These are phyloP conservation scores for Cosmia pyralina DNA, from an alignment of 2,888 invertebrate genomes.

Conservation along the genomic window DNA sequence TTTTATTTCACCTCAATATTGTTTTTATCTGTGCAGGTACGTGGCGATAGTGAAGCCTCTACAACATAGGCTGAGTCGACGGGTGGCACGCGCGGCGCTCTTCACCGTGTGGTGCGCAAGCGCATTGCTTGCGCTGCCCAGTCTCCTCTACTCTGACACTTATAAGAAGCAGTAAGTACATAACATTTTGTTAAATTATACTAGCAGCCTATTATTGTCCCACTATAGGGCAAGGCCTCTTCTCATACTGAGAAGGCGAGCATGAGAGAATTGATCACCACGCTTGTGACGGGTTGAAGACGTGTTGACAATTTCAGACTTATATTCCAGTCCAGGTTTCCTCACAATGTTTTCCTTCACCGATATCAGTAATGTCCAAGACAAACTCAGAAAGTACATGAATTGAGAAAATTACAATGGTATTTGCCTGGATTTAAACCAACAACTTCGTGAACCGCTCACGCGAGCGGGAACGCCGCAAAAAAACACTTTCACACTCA, in stretches of 20 bases:
- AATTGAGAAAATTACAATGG: not conserved
- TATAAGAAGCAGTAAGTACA: slow-evolving; percentile 92
- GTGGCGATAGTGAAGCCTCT: slow-evolving; percentile 97
- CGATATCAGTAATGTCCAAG: too few relatives aligned
- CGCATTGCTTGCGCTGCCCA: slow-evolving; percentile 93
- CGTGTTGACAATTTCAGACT: not conserved
- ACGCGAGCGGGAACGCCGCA: too few relatives aligned
- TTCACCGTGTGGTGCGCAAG: slow-evolving; percentile 95
- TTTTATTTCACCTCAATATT: not conserved
- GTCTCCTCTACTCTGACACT: slow-evolving; percentile 94
- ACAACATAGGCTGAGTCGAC: slow-evolving; percentile 94
- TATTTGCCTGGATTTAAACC: not conserved
- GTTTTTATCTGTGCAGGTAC: slow-evolving; percentile 90
- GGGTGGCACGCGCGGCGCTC: slow-evolving; percentile 93
- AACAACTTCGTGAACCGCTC: too few relatives aligned
- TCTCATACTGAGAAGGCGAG: not conserved
- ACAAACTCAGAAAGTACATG: not conserved
- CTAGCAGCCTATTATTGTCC: not conserved
- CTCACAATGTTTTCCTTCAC: too few relatives aligned
- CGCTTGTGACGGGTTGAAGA: not conserved
- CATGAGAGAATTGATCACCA: too few relatives aligned
- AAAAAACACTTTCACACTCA: too few relatives aligned
- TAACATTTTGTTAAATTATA: not conserved
- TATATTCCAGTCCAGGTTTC: too few relatives aligned
- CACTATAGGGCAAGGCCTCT: not conserved